Base-by-base conservation (phyloP, 2,113 vertebrate genomes). In the Isurus oxyrinchus region DNA sequence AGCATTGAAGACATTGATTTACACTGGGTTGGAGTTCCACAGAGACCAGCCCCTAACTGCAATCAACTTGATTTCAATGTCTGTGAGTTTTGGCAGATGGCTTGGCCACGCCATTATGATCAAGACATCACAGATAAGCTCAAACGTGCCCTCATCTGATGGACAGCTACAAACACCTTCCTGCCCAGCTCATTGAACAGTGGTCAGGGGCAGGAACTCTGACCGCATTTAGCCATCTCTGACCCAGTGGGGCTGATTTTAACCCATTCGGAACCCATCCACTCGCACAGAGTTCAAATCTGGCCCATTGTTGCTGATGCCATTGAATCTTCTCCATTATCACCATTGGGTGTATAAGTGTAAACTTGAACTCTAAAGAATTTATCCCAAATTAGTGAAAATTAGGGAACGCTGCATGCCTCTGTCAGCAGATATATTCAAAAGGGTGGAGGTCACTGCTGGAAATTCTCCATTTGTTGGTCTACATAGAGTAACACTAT, bases 401-500 rank as follows among this genome's bases (percentile, higher is more conserved):
- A 63, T 40, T 23, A 40, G 59, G 55, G 19, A 35, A 7, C 59
- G 0, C 31, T 63, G 57, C 31, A 7, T 63, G 57, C 21, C 2
- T 40, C 40, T 19, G 35, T 40, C 8, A 7, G 35, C 16, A 63
- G 16, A 19, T 63, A 7, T 40, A 8, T 19, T 63, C 25, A 90
- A 23, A 67, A 94, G 61, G 96, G 96, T 81, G 97, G 96, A 97
- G 96, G 96, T 97, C 97, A 97, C 88, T 91, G 94, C 96, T 76
- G 59, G 96, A 96, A 6, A 81, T 25, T 95, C 96, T 97, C 97
- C 97, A n/a, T 96, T 87, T 97, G 93, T 49, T 95, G 59, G 88
- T 91, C 35, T 94, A 97, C 97, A 97, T 97, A 97, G 96, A 96
- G 91, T 94, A 97, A 96, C 96, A 97, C 97, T 96, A 96, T 96